phyloP scores from a whole-genome alignment of 2,113 vertebrate species.

The Xiphophorus couchianus region DNA sequence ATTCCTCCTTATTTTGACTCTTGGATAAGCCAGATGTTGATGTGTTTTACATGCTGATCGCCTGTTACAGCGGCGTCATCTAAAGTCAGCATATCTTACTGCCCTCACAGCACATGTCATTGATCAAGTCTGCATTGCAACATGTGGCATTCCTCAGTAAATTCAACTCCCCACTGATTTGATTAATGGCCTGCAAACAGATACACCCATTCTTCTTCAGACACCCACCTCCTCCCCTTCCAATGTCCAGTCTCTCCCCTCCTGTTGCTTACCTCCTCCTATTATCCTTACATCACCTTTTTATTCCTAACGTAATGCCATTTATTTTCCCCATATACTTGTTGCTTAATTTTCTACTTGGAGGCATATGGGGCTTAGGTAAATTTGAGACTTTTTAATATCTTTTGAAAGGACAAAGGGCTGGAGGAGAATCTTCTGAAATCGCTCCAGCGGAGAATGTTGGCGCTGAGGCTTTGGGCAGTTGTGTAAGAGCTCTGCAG shows the following conservation, averaged over 20 bases:
- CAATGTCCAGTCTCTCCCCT: constrained; percentile 31
- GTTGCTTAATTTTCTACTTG: neutral
- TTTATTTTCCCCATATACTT: constrained; percentile 12
- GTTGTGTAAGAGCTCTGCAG: constrained; percentile 54
- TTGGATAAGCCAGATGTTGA: neutral
- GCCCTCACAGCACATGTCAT: constrained; percentile 53
- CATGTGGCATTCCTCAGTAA: constrained; percentile 66
- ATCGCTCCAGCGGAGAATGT: constrained; percentile 21
- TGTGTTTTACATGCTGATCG: constrained; percentile 9
- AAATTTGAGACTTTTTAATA: neutral
- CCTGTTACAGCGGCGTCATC: constrained; percentile 20
- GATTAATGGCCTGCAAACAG: constrained; percentile 62
- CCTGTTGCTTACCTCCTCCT: constrained; percentile 12
- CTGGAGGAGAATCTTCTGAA: constrained; percentile 5
- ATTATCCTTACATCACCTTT: constrained; percentile 23
- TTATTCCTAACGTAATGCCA: neutral
- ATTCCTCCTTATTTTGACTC: constrained; percentile 1
- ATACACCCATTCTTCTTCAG: constrained; percentile 56
- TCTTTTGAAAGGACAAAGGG: constrained; percentile 13
- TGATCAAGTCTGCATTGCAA: constrained; percentile 63
- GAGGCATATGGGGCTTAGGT: neutral
- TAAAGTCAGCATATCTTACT: constrained; percentile 23
- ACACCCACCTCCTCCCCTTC: constrained; percentile 24
- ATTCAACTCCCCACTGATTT: constrained; percentile 62
- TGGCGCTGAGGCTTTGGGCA: constrained; percentile 28